phyloP scores from a whole-genome alignment of 2,888 invertebrate genomes.

The Molorchus minor region DNA sequence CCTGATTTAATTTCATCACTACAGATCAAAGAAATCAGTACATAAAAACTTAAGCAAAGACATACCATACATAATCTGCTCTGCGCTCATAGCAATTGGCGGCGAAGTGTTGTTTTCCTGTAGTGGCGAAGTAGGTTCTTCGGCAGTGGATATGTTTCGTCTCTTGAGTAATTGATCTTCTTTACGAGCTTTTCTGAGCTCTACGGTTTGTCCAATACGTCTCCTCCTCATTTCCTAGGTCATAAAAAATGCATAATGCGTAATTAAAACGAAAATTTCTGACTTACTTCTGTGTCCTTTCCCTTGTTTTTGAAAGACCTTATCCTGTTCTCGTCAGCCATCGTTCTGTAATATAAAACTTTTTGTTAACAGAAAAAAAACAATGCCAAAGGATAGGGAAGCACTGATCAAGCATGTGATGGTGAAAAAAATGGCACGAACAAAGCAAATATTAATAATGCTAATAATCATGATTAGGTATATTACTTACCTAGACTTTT shows the following conservation, averaged over 20 bases:
- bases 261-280: constrained; percentile 1
- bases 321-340: constrained; percentile 74
- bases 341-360: constrained; percentile 54
- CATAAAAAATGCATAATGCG: constrained; percentile 1
- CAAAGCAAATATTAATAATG: not conserved
- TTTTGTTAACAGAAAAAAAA: constrained; percentile 3
- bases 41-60: no score
- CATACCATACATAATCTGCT: constrained; percentile 75
- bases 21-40: no score
- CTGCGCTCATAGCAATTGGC: constrained; percentile 67
- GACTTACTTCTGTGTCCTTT: constrained; percentile 76
- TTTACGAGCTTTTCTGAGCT: constrained; percentile 90
- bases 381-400: not conserved
- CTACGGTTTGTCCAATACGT: constrained; percentile 87
- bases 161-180: constrained; percentile 94
- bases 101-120: constrained; percentile 63
- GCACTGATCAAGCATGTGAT: not conserved
- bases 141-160: constrained; percentile 77
- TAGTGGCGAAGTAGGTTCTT: constrained; percentile 65
- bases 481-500: constrained; percentile 1
- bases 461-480: not conserved
- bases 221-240: constrained; percentile 87
- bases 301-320: constrained; percentile 82
- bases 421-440: constrained; percentile 2
- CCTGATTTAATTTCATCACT: no score